These are phyloP conservation scores for Karalla daura DNA, from an alignment of 2,797 vertebrate genomes.

Conservation along the genomic window DNA sequence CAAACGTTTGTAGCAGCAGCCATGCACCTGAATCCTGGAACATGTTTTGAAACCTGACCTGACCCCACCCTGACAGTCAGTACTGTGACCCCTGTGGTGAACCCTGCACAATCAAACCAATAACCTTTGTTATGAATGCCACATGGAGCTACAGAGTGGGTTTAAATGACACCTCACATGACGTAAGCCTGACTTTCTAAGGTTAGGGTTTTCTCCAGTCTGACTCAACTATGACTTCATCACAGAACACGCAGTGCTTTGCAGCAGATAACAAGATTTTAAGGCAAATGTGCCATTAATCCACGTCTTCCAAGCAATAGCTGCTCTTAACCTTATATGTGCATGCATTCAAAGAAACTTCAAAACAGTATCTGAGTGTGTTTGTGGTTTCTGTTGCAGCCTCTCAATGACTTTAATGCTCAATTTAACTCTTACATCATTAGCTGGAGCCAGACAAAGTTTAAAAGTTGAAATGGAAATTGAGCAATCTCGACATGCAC, in stretches of 20 bases:
- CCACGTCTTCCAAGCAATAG: constrained; percentile 7
- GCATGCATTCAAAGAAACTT: constrained; percentile 39
- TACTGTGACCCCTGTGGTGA: too few species aligned
- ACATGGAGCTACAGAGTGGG: not conserved
- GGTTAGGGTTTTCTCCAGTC: not conserved
- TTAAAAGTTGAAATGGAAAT: constrained; percentile 84
- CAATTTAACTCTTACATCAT: constrained; percentile 79
- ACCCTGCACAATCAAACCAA: too few species aligned
- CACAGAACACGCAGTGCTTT: constrained; percentile 8
- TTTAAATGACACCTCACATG: not conserved
- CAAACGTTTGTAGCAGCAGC: not conserved
- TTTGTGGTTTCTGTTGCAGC: constrained; percentile 58
- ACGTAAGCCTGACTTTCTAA: not conserved
- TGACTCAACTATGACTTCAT: constrained; percentile 23
- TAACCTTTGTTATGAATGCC: too few species aligned
- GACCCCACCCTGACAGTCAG: not conserved
- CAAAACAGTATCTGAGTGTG: constrained; percentile 27
- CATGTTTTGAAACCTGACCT: not conserved
- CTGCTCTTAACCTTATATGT: constrained; percentile 59
- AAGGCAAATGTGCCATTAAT: constrained; percentile 45
- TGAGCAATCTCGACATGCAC: constrained; percentile 77
- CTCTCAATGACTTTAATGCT: constrained; percentile 73
- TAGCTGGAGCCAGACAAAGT: constrained; percentile 75
- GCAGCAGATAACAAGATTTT: constrained; percentile 12
- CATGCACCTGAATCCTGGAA: not conserved